phyloP scores from a whole-genome alignment of 2,888 invertebrate species.

The Stictocephala bisonia region DNA sequence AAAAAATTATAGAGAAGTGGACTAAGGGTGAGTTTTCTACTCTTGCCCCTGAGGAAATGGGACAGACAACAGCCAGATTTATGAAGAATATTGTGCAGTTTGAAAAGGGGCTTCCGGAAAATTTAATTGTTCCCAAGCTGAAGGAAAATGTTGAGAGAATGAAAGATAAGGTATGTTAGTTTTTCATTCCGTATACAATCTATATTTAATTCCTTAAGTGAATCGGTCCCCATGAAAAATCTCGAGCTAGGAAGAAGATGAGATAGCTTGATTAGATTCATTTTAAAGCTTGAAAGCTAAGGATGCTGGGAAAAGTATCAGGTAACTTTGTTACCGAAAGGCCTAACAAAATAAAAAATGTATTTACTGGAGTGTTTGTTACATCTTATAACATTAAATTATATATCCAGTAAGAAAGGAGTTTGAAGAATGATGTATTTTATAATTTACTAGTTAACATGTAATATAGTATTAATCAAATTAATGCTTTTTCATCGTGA shows the following conservation, averaged over 20 bases:
- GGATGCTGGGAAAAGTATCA: no score
- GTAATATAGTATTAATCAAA: not conserved
- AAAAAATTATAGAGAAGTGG: conserved; percentile 62
- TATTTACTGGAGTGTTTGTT: no score
- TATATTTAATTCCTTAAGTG: not conserved
- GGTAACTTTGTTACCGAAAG: no score
- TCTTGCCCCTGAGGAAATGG: conserved; percentile 80
- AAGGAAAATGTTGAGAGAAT: conserved; percentile 82
- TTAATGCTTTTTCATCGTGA: conserved; percentile 48
- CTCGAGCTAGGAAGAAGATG: no score
- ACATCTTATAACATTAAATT: no score
- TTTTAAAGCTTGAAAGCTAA: no score
- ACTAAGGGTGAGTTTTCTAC: conserved; percentile 69
- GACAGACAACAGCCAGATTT: conserved; percentile 72
- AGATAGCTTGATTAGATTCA: no score
- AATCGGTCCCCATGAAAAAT: no score
- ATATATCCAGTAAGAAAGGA: no score
- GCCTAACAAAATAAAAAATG: no score
- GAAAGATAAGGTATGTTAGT: conserved; percentile 74
- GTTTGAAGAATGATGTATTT: no score
- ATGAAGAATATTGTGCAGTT: conserved; percentile 80
- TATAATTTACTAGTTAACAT: conserved; percentile 41
- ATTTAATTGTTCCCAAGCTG: conserved; percentile 81
- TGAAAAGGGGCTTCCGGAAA: conserved; percentile 85
- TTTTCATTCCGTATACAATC: not conserved